Percentiles rank a stretch among this genome's conserved stretches.
Evolutionary conservation across 2,797 vertebrate genomes (phyloP).

Genomic region (Gymnocypris eckloni): DNA sequence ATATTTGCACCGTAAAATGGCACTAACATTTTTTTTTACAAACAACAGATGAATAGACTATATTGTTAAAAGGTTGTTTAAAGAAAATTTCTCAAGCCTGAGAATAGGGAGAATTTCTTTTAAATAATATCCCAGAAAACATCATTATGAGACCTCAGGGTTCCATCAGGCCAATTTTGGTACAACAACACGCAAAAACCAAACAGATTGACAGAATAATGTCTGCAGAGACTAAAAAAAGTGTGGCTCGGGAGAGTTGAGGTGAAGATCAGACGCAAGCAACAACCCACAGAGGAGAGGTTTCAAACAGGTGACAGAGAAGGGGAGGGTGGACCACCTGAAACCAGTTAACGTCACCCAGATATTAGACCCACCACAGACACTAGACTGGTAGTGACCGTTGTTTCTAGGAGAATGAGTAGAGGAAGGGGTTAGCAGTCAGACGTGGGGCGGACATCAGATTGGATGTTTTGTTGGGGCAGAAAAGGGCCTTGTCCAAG

Average conservation of each 20-base stretch:
- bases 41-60: neutral
- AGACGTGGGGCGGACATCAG: slow-evolving; percentile 55
- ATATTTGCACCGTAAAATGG: neutral
- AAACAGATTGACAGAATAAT: slow-evolving; percentile 77
- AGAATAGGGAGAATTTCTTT: too few species aligned
- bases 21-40: slow-evolving; percentile 16
- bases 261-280: slow-evolving; percentile 80
- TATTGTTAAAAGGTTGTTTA: too few species aligned
- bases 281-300: slow-evolving; percentile 76
- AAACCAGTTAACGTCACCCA: slow-evolving; percentile 69
- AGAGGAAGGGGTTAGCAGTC: slow-evolving; percentile 48
- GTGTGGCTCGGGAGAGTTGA: slow-evolving; percentile 67
- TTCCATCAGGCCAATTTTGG: slow-evolving; percentile 58
- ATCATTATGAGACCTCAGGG: slow-evolving; percentile 51
- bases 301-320: slow-evolving; percentile 59
- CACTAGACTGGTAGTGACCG: slow-evolving; percentile 66
- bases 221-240: slow-evolving; percentile 78
- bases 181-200: slow-evolving; percentile 68
- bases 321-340: slow-evolving; percentile 62
- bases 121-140: neutral
- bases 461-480: slow-evolving; percentile 63
- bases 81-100: neutral
- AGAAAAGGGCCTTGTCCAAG: slow-evolving; percentile 68
- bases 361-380: slow-evolving; percentile 68
- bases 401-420: slow-evolving; percentile 46